These are phyloP conservation scores for Oplegnathus fasciatus DNA, from an alignment of 2,113 vertebrate genomes.

Conservation along the genomic window DNA sequence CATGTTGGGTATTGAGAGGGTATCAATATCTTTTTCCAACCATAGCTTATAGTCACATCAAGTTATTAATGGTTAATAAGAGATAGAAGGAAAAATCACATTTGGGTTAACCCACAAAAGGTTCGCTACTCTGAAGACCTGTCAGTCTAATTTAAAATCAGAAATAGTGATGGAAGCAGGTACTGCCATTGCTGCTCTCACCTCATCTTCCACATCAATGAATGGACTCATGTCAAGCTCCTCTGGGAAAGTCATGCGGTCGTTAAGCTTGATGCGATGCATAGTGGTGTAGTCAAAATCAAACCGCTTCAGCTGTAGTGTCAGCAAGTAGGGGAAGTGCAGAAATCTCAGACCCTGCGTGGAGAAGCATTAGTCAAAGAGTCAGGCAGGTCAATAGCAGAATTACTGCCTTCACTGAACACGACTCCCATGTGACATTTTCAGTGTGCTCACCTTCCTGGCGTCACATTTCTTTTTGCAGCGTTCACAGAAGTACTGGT, in stretches of 20 bases:
- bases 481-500: constrained; percentile 99
- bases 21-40: neutral
- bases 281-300: constrained; percentile 99
- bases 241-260: constrained; percentile 98
- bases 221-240: constrained; percentile 98
- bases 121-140: neutral
- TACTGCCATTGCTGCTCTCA: constrained; percentile 71
- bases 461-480: constrained; percentile 99
- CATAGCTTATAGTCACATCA: neutral
- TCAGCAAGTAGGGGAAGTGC: constrained; percentile 97
- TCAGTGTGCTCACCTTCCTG: constrained; percentile 89
- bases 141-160: constrained; percentile 30
- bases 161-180: neutral
- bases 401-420: constrained; percentile 16
- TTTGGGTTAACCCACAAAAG: neutral
- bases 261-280: constrained; percentile 99
- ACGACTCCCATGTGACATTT: neutral
- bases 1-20: too few species aligned
- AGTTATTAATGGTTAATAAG: neutral
- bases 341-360: constrained; percentile 95
- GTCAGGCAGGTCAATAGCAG: neutral
- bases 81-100: neutral
- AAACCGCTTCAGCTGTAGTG: constrained; percentile 97
- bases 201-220: constrained; percentile 98
- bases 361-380: constrained; percentile 28